Base-by-base conservation (phyloP, 2,113 vertebrate species). In the Mionectes macconnelli region DNA sequence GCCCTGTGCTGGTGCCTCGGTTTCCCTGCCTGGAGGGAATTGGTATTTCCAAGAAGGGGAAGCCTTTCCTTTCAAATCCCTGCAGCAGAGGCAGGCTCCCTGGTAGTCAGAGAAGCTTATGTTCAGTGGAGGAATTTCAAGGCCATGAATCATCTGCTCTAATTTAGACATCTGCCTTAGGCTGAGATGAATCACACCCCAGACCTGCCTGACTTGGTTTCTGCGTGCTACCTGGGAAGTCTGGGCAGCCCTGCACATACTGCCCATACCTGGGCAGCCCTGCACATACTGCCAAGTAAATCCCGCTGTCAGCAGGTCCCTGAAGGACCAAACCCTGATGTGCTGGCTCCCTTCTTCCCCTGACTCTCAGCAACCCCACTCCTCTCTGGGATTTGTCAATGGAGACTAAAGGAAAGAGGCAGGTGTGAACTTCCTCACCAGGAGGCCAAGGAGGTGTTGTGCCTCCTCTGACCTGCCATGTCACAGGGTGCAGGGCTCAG, bases 271-370 rank as follows among this genome's bases (percentile, higher is more conserved):
- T n/a, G n/a, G 76, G 44, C 39, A 69, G 35, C 50, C 19, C 33
- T 66, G 66, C 42, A 30, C 35, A 4, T 10, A 10, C 7, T 8
- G 15, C n/a, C 0, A 0, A 20, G 19, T 40, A 79, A 79, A 47
- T 60, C 42, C 82, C 40, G 35, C 37, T 50, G 39, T 7, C 37
- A 47, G 20, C 47, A 70, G 35, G 19, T 39, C 47, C 49, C 59
- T 2, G 2, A 59, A 57, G 78, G 60, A 33, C 25, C 1, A 1
- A 63, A 63, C 30, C 35, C 14, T 0, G 0, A 3, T 6, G n/a
- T 0, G 2, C 33, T 77, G 42, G 30, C 16, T 89, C 22, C 17
- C n/a, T 31, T 77, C 57, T 62, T 35, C 50, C 76, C 31, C 39
- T 45, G 78, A 47, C 47, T 23, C 77, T 52, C 66, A 25, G 24